Conservation (phyloP, 2,113 vertebrate species). For the Prinia subflava region DNA sequence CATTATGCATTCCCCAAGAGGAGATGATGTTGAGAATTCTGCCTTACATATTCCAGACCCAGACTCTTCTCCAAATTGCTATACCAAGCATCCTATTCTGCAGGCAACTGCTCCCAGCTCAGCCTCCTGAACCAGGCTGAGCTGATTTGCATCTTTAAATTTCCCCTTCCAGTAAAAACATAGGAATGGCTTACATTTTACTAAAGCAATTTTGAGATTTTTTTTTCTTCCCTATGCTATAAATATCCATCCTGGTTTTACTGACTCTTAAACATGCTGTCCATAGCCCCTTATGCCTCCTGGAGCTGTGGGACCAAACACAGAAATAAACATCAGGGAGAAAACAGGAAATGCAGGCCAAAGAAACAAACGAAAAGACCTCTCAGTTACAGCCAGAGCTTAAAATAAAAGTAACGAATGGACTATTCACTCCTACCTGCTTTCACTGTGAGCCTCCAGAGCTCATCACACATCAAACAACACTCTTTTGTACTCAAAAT, state of each 20-base stretch:
- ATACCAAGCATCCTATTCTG: background rate
- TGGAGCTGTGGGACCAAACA: background rate
- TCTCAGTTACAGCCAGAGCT: background rate
- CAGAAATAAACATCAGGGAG: background rate
- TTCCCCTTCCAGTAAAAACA: background rate
- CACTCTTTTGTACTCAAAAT: background rate
- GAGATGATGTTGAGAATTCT: background rate
- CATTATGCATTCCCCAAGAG: background rate
- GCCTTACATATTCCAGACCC: background rate
- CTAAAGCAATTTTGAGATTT: background rate
- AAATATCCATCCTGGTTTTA: background rate
- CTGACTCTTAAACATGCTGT: background rate
- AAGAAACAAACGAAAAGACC: background rate
- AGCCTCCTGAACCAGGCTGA: background rate
- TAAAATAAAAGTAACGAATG: background rate
- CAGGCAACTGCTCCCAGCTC: background rate
- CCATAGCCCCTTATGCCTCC: background rate
- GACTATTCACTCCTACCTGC: background rate
- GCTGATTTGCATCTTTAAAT: background rate
- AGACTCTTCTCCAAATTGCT: accelerated
- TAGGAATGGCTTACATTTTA: background rate
- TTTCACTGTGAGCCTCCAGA: background rate
- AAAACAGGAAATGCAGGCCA: background rate
- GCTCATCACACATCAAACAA: background rate
- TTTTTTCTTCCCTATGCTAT: background rate